Evolutionary conservation across 2,888 invertebrate species (phyloP).

Genomic region (Thymelicus sylvestris): DNA sequence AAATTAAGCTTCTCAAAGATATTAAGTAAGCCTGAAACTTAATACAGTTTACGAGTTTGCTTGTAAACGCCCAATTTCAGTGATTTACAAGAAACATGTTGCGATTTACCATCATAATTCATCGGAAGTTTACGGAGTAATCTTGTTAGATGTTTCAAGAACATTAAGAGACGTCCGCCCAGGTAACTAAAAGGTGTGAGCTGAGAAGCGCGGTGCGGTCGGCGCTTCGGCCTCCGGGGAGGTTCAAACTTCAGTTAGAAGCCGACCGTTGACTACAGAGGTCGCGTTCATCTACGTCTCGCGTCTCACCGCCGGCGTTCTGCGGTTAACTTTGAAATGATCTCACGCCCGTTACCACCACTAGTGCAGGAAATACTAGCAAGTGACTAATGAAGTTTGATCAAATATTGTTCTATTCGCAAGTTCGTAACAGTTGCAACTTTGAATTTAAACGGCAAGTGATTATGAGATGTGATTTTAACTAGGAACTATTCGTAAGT

Average conservation of each 20-base stretch:
- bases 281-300: conserved; percentile 49
- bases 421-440: conserved; percentile 53
- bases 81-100: conserved; percentile 23
- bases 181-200: conserved; percentile 48
- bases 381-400: conserved; percentile 65
- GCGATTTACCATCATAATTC: conserved; percentile 31
- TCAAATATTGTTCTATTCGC: conserved; percentile 21
- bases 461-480: conserved; percentile 75
- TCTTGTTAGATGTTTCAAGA: conserved; percentile 35
- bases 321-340: conserved; percentile 73
- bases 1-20: neutral
- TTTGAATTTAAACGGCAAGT: conserved; percentile 63
- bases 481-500: conserved; percentile 59
- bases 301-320: conserved; percentile 50
- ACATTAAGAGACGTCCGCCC: conserved; percentile 40
- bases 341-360: conserved; percentile 52
- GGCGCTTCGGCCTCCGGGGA: conserved; percentile 49
- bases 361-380: conserved; percentile 55
- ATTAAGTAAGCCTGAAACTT: conserved; percentile 3
- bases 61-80: conserved; percentile 13
- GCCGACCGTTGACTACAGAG: conserved; percentile 52
- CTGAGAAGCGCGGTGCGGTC: conserved; percentile 47
- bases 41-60: conserved; percentile 12
- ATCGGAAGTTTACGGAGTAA: conserved; percentile 30
- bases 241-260: conserved; percentile 59